A percentile compares a stretch with the other conserved stretches of the same genome.
phyloP scores from a whole-genome alignment of 35 echinoderm and acorn worm genomes.

The Hemicentrotus pulcherrimus region DNA sequence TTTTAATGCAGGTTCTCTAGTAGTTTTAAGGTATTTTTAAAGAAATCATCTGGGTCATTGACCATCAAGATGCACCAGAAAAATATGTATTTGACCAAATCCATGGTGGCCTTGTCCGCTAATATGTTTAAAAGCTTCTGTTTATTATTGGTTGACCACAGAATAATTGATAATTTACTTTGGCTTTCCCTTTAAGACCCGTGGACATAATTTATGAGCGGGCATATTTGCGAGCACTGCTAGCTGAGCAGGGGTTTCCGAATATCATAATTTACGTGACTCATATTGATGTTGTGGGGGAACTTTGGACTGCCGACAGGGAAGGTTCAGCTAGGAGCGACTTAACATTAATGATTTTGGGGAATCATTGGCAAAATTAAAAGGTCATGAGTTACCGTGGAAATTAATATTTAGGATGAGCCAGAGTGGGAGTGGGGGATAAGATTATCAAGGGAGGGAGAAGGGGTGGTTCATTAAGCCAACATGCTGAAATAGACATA shows the following conservation, averaged over 20 bases:
- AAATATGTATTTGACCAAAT: background rate
- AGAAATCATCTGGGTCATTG: background rate
- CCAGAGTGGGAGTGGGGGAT: background rate
- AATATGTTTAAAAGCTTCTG: background rate
- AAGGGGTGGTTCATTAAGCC: background rate
- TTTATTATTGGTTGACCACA: background rate
- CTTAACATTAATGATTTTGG: background rate
- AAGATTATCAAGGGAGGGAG: background rate
- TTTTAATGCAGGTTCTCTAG: background rate
- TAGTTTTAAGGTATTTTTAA: background rate
- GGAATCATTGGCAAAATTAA: background rate
- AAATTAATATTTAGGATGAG: slow-evolving; percentile 8
- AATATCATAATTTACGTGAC: slow-evolving; percentile 5
- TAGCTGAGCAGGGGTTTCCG: background rate
- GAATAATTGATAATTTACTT: background rate
- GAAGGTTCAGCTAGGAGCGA: background rate
- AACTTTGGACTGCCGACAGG: background rate
- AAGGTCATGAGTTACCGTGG: background rate
- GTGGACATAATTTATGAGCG: slow-evolving; percentile 3
- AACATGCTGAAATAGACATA: background rate
- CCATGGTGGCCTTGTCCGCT: background rate
- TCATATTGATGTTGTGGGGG: background rate
- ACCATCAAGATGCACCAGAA: background rate
- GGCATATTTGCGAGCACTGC: slow-evolving; percentile 1
- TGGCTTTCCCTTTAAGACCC: background rate